Evolutionary conservation across 2,888 invertebrate species (phyloP), one percentile per base, ranked within the genome.

Genomic region (Mythimna albipuncta): DNA sequence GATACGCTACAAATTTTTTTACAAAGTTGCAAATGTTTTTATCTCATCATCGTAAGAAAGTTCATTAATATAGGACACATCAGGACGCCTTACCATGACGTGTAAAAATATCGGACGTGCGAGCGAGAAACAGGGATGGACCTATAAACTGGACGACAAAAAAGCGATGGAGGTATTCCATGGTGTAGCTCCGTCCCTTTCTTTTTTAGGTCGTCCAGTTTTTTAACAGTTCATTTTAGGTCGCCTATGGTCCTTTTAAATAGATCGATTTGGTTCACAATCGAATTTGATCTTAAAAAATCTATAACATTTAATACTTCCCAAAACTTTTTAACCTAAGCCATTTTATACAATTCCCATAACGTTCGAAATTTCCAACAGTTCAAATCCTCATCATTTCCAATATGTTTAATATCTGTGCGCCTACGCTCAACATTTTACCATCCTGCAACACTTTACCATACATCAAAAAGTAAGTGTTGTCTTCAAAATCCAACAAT

Each of bases 301-400:
- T 59, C 65, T 41, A 69, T 72, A 72, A 76, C 50, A 62, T 71
- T 79, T 32, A 66, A 79, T 67, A 80, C 64, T 32, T 67, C 64
- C 67, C 50, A 65, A 65, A 77, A 72, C 16, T 6, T 52, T 21
- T 54, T 54, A 44, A 52, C 2, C 38, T 61, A 41, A 13, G 61
- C 41, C 61, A 41, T 41, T 41, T 41, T 21, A 41, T 21, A 16
- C 21, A 21, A 41, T 61, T 21, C 13, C 61, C 13, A 13, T 41
- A 41, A 21, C 61, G 61, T 41, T 61, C 59, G 59, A 61, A 61
- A 61, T 61, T 21, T 41, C 59, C 59, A 41, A 13, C 41, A 41
- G 21, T 58, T 32, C 32, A 32, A 32, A 32, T 32, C 32, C 3
- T 32, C 32, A 32, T 32, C 32, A 32, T 32, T 32, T 64, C 47